Evolutionary conservation across 2,797 vertebrate genomes (phyloP), one percentile per base, ranked within the genome.

Genomic region (Microhierax caerulescens): DNA sequence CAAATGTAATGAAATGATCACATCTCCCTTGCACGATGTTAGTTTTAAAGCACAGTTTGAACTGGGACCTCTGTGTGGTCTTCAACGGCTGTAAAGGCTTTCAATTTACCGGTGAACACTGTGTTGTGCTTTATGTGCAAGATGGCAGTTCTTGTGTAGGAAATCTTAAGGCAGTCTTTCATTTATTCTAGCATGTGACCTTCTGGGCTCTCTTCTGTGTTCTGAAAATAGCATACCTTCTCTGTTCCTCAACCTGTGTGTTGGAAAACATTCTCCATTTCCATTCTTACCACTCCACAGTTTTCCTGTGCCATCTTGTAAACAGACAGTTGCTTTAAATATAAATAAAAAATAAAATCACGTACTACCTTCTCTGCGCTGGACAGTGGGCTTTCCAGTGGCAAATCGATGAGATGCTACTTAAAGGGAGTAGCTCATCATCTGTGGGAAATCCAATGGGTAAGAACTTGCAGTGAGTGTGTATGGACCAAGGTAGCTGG

Each of bases 151-250:
- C 47, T 85, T 39, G 22, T 25, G 5, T n/a, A 50, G 85, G 85
- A 36, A 50, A 37, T 39, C 22, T 69, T 36, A 37, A 14, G 84
- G 43, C 36, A 87, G 25, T 30, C 64, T 65, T 3, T 92, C 23
- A 61, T 82, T 91, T 85, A 12, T 86, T 78, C 45, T 22, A 43
- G 57, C 53, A 54, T 0, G 0, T 81, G 79, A 64, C 41, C 20
- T 73, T 51, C 64, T 64, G 65, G 50, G 48, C 41, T 88, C 7
- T 69, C 21, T 28, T 69, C 41, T 50, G 25, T 69, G 59, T 84
- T 56, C 77, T 95, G 63, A n/a, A 96, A 97, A 85, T 54, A 79
- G 41, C n/a, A 1, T 27, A 15, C 50, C 17, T 93, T 87, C 43
- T 72, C 24, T 87, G 34, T 80, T 64, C 64, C 37, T 43, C 39